Evolutionary conservation across 2,888 invertebrate species (phyloP).

Genomic region (Glaucopsyche alexis): DNA sequence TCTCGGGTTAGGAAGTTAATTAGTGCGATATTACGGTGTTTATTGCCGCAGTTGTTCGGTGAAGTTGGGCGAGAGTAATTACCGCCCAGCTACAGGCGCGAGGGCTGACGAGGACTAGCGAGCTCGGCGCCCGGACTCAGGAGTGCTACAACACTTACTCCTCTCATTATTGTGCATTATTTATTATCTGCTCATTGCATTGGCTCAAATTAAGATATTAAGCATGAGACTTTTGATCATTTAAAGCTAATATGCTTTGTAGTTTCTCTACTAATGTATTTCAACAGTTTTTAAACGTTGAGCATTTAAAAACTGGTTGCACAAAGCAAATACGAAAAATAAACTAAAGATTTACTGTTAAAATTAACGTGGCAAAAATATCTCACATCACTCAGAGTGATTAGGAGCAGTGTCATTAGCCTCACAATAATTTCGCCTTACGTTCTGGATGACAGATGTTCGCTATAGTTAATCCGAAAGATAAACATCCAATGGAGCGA

Average conservation of each 20-base stretch:
- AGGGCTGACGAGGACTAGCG: conserved; percentile 33
- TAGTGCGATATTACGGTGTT: conserved; percentile 59
- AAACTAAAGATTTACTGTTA: background rate
- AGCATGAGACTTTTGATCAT: background rate
- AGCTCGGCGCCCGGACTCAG: background rate
- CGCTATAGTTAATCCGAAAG: conserved; percentile 25
- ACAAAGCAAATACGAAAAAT: background rate
- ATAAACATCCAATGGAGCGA: conserved; percentile 28
- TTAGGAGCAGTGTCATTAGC: conserved; percentile 11
- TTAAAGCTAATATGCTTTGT: background rate
- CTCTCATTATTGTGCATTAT: conserved; percentile 6
- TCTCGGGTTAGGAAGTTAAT: conserved; percentile 41
- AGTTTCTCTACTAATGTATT: background rate
- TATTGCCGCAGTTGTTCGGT: conserved; percentile 51
- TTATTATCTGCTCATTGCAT: background rate
- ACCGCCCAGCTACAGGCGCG: conserved; percentile 38
- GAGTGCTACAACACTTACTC: conserved; percentile 27
- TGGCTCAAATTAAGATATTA: background rate
- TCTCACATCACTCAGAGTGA: conserved; percentile 9
- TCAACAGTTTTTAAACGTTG: background rate
- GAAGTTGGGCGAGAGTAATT: conserved; percentile 47
- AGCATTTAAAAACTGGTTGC: background rate
- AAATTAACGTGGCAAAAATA: conserved; percentile 3
- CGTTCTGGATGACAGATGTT: conserved; percentile 27
- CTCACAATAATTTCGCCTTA: conserved; percentile 11